phyloP scores from a whole-genome alignment of 1,140 invertebrate species.

The Drosophila hydei region DNA sequence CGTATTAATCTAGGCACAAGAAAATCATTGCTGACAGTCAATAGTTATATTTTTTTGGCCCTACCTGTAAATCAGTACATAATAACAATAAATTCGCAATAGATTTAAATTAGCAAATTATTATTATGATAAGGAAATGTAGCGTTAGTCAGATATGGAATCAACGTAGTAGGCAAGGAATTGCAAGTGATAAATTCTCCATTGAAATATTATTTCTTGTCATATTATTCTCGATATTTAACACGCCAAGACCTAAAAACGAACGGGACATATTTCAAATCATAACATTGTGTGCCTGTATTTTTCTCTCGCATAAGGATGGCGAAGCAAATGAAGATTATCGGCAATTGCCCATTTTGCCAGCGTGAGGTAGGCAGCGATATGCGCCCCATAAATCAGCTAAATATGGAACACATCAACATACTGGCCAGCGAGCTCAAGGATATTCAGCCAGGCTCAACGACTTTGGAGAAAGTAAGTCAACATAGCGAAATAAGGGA shows the following conservation, averaged over 20 bases:
- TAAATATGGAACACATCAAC: neutral
- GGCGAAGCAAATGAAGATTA: neutral
- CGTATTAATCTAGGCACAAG: constrained; percentile 57
- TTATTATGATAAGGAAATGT: neutral
- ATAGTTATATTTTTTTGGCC: constrained; percentile 31
- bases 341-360: constrained; percentile 37
- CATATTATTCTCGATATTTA: neutral
- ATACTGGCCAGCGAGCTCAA: neutral
- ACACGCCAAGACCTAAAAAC: neutral
- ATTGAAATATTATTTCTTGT: neutral
- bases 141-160: neutral
- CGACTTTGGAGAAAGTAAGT: neutral
- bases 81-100: constrained; percentile 37
- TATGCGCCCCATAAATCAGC: constrained; percentile 35
- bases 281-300: neutral
- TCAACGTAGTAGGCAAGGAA: neutral
- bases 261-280: neutral
- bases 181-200: neutral
- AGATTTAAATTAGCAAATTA: constrained; percentile 6
- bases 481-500: neutral
- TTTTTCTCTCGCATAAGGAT: constrained; percentile 2
- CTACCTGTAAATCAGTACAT: constrained; percentile 49
- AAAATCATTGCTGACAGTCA: constrained; percentile 33
- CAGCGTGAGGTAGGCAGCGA: constrained; percentile 29
- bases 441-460: neutral